Evolutionary conservation across 1,140 invertebrate species (phyloP).

Genomic region (Eupeodes corollae): DNA sequence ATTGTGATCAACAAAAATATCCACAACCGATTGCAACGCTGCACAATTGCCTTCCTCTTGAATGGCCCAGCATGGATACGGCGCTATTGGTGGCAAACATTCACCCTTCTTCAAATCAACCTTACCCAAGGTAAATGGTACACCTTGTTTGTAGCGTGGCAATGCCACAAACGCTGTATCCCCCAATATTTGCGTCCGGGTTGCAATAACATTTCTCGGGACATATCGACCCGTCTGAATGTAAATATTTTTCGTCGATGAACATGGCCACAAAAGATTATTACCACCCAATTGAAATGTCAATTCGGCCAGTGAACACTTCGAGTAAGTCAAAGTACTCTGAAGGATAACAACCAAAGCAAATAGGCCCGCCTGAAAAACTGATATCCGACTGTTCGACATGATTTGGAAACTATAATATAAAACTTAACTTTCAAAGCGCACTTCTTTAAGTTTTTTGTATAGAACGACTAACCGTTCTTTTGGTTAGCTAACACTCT

Average conservation of each 20-base stretch:
- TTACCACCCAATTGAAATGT: constrained; percentile 39
- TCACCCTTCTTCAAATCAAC: constrained; percentile 40
- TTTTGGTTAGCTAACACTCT: too few relatives aligned
- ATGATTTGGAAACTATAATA: too few relatives aligned
- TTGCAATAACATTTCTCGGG: constrained; percentile 47
- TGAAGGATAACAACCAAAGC: too few relatives aligned
- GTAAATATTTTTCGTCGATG: constrained; percentile 47
- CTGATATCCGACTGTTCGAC: too few relatives aligned
- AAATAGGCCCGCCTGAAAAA: too few relatives aligned
- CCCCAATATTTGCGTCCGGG: constrained; percentile 46
- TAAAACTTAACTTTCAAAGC: too few relatives aligned
- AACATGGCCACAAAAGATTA: constrained; percentile 45
- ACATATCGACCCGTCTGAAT: constrained; percentile 44
- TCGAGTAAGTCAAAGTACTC: not conserved
- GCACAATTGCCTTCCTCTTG: constrained; percentile 52
- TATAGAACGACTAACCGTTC: too few relatives aligned
- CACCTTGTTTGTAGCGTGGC: constrained; percentile 46
- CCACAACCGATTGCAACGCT: constrained; percentile 48
- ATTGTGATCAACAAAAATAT: constrained; percentile 44
- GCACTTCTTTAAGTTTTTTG: too few relatives aligned
- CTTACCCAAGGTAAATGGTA: constrained; percentile 50
- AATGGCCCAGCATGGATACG: constrained; percentile 50
- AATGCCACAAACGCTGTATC: constrained; percentile 46
- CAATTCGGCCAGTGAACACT: constrained; percentile 28
- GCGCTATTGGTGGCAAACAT: constrained; percentile 38